A percentile compares a stretch with the other conserved stretches of the same genome.
Conservation (phyloP, 2,888 invertebrate species). For the Caenorhabditis panamensis region DNA sequence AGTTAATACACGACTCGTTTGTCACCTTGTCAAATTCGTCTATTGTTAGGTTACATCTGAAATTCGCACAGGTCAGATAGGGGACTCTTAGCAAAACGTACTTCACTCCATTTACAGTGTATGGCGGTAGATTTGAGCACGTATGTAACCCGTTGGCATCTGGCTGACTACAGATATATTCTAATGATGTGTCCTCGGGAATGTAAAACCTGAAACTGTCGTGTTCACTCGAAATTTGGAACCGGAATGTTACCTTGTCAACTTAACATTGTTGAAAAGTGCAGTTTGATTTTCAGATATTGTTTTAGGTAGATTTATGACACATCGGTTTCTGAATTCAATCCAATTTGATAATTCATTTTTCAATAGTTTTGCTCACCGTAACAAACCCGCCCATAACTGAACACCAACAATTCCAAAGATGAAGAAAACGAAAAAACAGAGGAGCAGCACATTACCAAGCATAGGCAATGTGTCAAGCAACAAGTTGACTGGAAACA, state of each 20-base stretch:
- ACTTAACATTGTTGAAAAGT: constrained; percentile 74
- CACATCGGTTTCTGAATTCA: constrained; percentile 78
- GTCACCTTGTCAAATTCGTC: constrained; percentile 75
- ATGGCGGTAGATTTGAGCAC: constrained; percentile 90
- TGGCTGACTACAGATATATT: constrained; percentile 95
- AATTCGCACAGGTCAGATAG: constrained; percentile 11
- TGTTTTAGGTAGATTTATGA: constrained; percentile 76
- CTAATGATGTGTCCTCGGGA: constrained; percentile 85
- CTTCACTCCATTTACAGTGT: constrained; percentile 85
- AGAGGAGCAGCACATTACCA: constrained; percentile 94
- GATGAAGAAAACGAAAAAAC: constrained; percentile 99
- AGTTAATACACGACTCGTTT: constrained; percentile 91
- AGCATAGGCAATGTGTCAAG: constrained; percentile 99
- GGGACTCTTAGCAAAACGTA: constrained; percentile 31
- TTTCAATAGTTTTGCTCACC: no score
- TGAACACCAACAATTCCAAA: constrained; percentile 99
- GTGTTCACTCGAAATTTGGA: neutral
- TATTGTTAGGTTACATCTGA: constrained; percentile 79
- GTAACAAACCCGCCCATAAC: constrained; percentile 96
- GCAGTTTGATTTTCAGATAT: constrained; percentile 71
- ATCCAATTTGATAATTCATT: neutral
- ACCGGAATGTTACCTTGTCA: constrained; percentile 69
- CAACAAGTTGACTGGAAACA: constrained; percentile 91
- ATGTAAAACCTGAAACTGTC: constrained; percentile 78
- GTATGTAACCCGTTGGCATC: constrained; percentile 94